phyloP scores from a whole-genome alignment of 2,113 vertebrate genomes.

The Oenanthe melanoleuca region DNA sequence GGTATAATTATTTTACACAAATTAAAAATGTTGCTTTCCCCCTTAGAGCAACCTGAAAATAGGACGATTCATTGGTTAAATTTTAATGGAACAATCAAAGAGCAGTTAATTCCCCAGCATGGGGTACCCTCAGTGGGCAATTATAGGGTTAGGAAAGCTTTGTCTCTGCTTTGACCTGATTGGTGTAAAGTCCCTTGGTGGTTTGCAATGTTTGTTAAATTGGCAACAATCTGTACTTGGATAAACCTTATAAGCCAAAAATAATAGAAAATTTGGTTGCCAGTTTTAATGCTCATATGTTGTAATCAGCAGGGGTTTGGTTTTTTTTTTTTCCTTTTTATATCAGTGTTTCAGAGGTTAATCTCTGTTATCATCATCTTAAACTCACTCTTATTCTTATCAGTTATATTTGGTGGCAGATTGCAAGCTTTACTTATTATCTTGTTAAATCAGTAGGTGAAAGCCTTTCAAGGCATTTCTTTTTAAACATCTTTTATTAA shows the following conservation, averaged over 20 bases:
- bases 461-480: constrained; percentile 79
- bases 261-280: constrained; percentile 62
- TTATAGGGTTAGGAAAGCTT: constrained; percentile 59
- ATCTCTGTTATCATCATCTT: constrained; percentile 71
- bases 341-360: constrained; percentile 71
- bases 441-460: constrained; percentile 85
- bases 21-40: constrained; percentile 61
- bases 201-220: constrained; percentile 48
- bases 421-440: constrained; percentile 83
- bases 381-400: constrained; percentile 72
- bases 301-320: constrained; percentile 61
- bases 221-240: neutral
- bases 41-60: constrained; percentile 53
- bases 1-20: constrained; percentile 66
- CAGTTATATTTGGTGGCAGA: constrained; percentile 79
- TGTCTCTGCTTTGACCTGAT: constrained; percentile 54
- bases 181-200: constrained; percentile 35
- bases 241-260: constrained; percentile 63
- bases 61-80: constrained; percentile 59
- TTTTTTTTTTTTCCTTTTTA: constrained; percentile 37
- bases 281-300: constrained; percentile 61
- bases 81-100: constrained; percentile 73
- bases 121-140: constrained; percentile 27
- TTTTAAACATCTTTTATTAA: constrained; percentile 84
- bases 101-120: constrained; percentile 60